Evolutionary conservation across 2,797 vertebrate genomes (phyloP).

Genomic region (Dipus sagitta): DNA sequence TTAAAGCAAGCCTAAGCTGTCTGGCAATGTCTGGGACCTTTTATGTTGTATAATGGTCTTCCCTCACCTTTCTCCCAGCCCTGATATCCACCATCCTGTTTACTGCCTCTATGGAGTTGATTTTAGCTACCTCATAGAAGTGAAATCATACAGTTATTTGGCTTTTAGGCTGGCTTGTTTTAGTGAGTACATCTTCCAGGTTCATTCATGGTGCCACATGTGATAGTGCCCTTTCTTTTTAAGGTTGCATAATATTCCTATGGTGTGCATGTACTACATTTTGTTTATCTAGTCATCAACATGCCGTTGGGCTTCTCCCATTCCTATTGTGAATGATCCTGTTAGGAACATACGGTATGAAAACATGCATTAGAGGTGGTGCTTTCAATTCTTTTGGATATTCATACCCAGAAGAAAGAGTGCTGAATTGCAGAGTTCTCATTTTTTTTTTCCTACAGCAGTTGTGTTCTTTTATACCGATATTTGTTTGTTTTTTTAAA

Average conservation of each 20-base stretch:
- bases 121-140: not conserved
- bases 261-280: not conserved
- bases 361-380: not conserved
- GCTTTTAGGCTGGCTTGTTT: constrained; percentile 24
- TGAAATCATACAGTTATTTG: not conserved
- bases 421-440: not conserved
- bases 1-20: too few species aligned
- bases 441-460: not conserved
- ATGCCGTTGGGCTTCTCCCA: not conserved
- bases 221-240: not conserved
- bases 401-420: not conserved
- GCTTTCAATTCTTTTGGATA: constrained; percentile 13
- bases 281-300: not conserved
- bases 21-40: not conserved
- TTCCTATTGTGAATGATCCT: not conserved
- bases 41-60: not conserved
- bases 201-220: not conserved
- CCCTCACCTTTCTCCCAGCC: not conserved
- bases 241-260: not conserved
- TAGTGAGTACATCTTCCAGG: not conserved
- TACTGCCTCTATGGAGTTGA: not conserved
- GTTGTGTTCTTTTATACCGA: not conserved
- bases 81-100: not conserved
- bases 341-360: not conserved
- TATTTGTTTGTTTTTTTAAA: not conserved